Evolutionary conservation across 2,888 invertebrate species (phyloP).

Genomic region (Gastracanthus pulcherrimus): DNA sequence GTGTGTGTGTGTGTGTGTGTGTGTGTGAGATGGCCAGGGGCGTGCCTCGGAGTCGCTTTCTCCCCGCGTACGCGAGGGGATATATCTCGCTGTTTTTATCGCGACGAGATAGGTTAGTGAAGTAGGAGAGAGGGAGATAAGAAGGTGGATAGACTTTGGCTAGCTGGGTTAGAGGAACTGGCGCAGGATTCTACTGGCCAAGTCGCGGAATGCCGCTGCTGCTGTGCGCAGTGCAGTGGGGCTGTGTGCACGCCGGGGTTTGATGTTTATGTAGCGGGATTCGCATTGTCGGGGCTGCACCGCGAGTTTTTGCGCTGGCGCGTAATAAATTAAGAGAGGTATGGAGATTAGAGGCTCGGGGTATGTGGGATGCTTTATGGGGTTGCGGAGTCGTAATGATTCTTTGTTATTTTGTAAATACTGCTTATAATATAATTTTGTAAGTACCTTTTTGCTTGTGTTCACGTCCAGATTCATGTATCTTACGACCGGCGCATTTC

Average conservation of each 20-base stretch:
- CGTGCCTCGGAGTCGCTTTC: slow-evolving; percentile 60
- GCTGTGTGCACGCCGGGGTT: background rate
- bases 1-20: slow-evolving; percentile 54
- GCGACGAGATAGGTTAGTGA: background rate
- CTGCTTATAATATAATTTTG: no score
- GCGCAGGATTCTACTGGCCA: background rate
- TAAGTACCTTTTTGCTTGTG: no score
- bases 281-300: no score
- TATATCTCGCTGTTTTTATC: slow-evolving; percentile 19
- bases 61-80: slow-evolving; percentile 47
- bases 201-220: background rate
- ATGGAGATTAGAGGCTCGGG: no score
- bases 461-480: no score
- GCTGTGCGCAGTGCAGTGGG: background rate
- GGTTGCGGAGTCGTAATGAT: no score
- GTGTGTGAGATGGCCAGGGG: slow-evolving; percentile 50
- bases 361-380: no score
- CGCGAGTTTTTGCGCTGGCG: no score
- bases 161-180: slow-evolving; percentile 3
- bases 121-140: background rate
- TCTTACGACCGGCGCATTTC: no score
- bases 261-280: background rate
- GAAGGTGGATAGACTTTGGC: background rate
- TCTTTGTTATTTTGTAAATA: no score
- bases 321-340: no score